Percentiles rank a stretch among this genome's conserved stretches.
These are phyloP conservation scores for Euzetes globulus DNA, from an alignment of 2,888 invertebrate species.

Conservation along the genomic window DNA sequence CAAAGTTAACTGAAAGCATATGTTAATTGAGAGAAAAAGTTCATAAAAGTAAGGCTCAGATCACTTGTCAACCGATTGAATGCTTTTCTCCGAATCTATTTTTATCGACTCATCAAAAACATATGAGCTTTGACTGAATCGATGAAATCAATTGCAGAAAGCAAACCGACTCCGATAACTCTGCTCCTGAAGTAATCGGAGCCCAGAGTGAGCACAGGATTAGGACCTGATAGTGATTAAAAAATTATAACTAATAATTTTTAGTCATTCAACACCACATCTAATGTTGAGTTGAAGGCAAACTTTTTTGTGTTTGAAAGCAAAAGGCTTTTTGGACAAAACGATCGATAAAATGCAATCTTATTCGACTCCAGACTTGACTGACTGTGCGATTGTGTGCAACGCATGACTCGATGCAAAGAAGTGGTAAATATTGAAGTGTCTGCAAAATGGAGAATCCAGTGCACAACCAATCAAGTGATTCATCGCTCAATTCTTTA, in stretches of 20 bases:
- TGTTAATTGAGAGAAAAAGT: not conserved
- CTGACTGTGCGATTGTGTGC: not conserved
- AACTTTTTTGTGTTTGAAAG: constrained; percentile 13
- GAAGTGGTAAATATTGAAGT: constrained; percentile 28
- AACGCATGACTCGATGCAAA: constrained; percentile 16
- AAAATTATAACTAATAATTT: not conserved
- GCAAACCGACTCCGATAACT: too few species aligned
- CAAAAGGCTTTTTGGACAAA: constrained; percentile 11
- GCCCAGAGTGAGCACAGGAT: too few species aligned
- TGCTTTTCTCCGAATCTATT: not conserved
- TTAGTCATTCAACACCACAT: constrained; percentile 7
- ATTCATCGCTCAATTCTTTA: not conserved
- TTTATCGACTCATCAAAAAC: too few species aligned
- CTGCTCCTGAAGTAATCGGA: too few species aligned
- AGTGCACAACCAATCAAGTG: constrained; percentile 14
- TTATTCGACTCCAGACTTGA: constrained; percentile 1
- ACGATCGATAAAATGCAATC: constrained; percentile 28
- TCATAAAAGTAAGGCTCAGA: not conserved
- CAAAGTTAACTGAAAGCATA: not conserved
- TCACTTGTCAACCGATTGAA: not conserved
- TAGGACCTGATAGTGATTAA: not conserved
- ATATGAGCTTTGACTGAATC: too few species aligned
- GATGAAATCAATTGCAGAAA: too few species aligned
- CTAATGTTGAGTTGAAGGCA: constrained; percentile 16
- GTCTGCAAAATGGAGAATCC: constrained; percentile 22